Percentiles rank a stretch among this genome's conserved stretches.
These are phyloP conservation scores for Chamaea fasciata DNA, from an alignment of 2,113 vertebrate genomes.

Conservation along the genomic window DNA sequence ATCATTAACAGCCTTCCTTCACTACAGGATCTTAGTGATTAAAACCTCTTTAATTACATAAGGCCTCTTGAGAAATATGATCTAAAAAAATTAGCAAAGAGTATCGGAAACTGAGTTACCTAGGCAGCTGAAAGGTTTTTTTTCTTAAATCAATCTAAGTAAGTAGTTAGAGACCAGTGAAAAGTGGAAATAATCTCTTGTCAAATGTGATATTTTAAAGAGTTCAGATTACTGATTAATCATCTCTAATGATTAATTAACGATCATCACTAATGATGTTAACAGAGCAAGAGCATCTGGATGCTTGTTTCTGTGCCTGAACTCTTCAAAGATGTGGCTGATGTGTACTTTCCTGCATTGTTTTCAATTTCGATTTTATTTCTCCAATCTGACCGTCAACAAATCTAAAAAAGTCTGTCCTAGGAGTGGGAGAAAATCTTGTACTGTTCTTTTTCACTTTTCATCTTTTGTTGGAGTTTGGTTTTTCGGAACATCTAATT, in stretches of 20 bases:
- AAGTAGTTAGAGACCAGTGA: neutral
- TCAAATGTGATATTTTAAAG: neutral
- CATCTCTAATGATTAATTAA: neutral
- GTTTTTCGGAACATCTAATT: neutral
- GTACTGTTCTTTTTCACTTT: neutral
- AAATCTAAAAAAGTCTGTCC: neutral
- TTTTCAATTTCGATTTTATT: neutral
- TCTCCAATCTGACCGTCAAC: neutral
- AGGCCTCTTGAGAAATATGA: neutral
- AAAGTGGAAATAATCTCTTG: neutral
- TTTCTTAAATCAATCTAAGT: neutral
- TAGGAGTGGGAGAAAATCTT: neutral
- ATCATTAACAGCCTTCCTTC: neutral
- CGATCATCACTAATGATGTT: neutral
- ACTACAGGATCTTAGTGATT: neutral
- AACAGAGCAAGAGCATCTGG: neutral
- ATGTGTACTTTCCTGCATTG: neutral
- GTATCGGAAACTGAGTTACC: neutral
- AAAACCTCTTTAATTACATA: neutral
- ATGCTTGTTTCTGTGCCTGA: neutral
- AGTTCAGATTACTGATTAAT: neutral
- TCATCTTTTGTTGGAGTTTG: neutral
- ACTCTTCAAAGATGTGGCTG: neutral
- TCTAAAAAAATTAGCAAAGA: neutral
- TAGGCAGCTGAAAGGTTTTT: neutral